Percentiles rank a stretch among this genome's conserved stretches.
Conservation (phyloP, 2,888 invertebrate species). For the Eulithis testata region DNA sequence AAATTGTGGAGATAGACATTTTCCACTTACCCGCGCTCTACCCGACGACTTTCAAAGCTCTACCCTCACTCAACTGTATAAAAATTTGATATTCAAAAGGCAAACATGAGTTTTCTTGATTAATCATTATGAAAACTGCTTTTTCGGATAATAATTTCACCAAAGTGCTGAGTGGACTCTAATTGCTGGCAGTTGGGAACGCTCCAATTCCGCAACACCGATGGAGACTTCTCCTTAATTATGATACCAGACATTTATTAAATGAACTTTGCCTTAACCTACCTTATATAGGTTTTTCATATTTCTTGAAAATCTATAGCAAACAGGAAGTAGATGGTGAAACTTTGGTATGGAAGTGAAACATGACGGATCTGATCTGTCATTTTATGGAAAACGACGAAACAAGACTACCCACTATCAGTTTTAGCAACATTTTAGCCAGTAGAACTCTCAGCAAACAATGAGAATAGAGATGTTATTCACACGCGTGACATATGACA, state of each 20-base stretch:
- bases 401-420: too few relatives aligned
- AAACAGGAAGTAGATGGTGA: slow-evolving; percentile 10
- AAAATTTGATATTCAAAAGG: not conserved
- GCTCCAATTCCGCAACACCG: slow-evolving; percentile 41
- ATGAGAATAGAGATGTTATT: too few relatives aligned
- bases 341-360: slow-evolving; percentile 7
- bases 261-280: not conserved
- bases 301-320: too few relatives aligned
- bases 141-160: slow-evolving; percentile 9
- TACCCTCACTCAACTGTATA: too few relatives aligned
- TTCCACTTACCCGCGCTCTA: too few relatives aligned
- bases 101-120: not conserved
- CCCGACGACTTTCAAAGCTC: too few relatives aligned
- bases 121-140: slow-evolving; percentile 11
- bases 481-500: not conserved
- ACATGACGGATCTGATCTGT: not conserved
- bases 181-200: slow-evolving; percentile 52
- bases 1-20: too few relatives aligned
- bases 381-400: too few relatives aligned
- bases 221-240: slow-evolving; percentile 13
- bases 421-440: too few relatives aligned
- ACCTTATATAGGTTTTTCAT: too few relatives aligned
- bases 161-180: slow-evolving; percentile 40
- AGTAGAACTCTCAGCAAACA: too few relatives aligned
- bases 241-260: slow-evolving; percentile 9